Evolutionary conservation across 2,888 invertebrate genomes (phyloP).

Genomic region (Mythimna impura): DNA sequence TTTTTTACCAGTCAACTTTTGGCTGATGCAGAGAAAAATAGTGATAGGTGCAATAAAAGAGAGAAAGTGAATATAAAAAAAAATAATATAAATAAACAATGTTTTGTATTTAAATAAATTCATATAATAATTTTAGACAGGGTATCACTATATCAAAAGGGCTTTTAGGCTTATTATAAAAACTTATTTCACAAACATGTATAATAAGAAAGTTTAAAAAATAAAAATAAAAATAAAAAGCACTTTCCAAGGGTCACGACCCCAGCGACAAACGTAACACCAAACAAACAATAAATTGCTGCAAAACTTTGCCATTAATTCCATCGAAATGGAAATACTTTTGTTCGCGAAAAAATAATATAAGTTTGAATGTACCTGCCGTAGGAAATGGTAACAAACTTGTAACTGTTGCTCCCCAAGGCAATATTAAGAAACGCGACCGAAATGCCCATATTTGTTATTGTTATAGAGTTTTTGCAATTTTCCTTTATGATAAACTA

Average conservation of each 20-base stretch:
- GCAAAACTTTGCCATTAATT: slow-evolving; percentile 46
- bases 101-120: not conserved
- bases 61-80: no score
- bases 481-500: slow-evolving; percentile 30
- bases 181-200: slow-evolving; percentile 1
- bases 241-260: slow-evolving; percentile 2
- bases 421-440: slow-evolving; percentile 32
- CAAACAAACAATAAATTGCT: slow-evolving; percentile 40
- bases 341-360: slow-evolving; percentile 39
- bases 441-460: slow-evolving; percentile 30
- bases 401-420: slow-evolving; percentile 35
- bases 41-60: no score
- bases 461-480: slow-evolving; percentile 18
- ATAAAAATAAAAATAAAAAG: not conserved
- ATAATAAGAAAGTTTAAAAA: slow-evolving; percentile 8
- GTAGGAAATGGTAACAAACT: slow-evolving; percentile 31
- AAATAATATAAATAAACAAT: not conserved
- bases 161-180: no score
- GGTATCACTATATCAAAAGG: not conserved
- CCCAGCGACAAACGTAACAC: not conserved
- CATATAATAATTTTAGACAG: not conserved
- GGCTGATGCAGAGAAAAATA: no score
- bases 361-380: slow-evolving; percentile 32
- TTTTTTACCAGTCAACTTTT: no score
- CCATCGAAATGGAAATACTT: slow-evolving; percentile 47